Evolutionary conservation across 2,797 vertebrate genomes (phyloP).

Genomic region (Okamejei kenojei): DNA sequence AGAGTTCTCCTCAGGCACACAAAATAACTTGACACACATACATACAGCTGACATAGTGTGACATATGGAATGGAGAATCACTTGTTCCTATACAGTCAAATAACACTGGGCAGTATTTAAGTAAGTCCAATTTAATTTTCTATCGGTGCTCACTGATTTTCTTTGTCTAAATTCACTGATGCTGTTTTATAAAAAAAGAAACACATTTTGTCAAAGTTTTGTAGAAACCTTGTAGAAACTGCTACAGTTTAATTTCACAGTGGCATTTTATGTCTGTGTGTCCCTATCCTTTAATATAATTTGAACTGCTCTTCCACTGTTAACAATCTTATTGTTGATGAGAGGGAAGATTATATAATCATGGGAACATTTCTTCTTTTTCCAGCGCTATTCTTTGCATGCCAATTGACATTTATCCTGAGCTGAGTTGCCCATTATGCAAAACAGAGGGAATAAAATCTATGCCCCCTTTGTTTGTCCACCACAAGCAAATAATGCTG

Average conservation of each 20-base stretch:
- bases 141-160: not conserved
- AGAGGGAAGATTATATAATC: not conserved
- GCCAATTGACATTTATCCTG: not conserved
- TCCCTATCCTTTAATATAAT: slow-evolving; percentile 13
- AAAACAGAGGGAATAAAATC: not conserved
- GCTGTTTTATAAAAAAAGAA: not conserved
- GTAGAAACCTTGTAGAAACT: not conserved
- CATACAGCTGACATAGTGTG: slow-evolving; percentile 33
- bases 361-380: not conserved
- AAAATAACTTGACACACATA: slow-evolving; percentile 37
- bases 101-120: slow-evolving; percentile 28
- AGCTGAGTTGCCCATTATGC: slow-evolving; percentile 31
- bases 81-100: slow-evolving; percentile 25
- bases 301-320: slow-evolving; percentile 26
- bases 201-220: not conserved
- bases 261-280: not conserved
- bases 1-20: slow-evolving; percentile 37
- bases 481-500: slow-evolving; percentile 4
- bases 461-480: slow-evolving; percentile 21
- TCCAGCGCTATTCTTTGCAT: slow-evolving; percentile 6
- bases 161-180: not conserved
- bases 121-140: slow-evolving; percentile 13
- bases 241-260: not conserved
- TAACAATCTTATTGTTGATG: slow-evolving; percentile 13
- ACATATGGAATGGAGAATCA: slow-evolving; percentile 25